A percentile compares a stretch with the other conserved stretches of the same genome.
phyloP scores from a whole-genome alignment of 2,113 vertebrate species.

The Perca flavescens region DNA sequence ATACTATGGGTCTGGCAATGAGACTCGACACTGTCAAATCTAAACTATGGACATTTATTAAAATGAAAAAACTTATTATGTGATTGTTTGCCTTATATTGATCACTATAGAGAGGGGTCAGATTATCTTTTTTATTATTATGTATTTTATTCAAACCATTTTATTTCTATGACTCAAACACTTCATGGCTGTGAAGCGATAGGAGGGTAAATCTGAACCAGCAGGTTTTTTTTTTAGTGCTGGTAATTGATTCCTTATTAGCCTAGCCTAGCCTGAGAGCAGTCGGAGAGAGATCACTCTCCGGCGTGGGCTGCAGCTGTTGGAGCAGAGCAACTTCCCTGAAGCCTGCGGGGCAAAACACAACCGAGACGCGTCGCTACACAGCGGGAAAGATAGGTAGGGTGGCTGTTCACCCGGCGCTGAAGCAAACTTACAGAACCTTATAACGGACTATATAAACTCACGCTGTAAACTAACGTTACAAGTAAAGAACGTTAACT shows the following conservation, averaged over 20 bases:
- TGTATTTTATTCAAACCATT: background rate
- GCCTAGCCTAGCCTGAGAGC: conserved; percentile 29
- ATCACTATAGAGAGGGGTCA: background rate
- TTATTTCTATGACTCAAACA: too few species aligned
- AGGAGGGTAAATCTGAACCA: conserved; percentile 11
- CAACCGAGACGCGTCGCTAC: background rate
- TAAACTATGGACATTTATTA: too few species aligned
- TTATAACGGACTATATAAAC: background rate
- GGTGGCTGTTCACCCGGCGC: background rate
- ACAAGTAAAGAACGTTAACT: background rate
- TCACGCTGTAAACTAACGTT: background rate
- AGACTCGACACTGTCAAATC: too few species aligned
- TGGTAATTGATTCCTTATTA: conserved; percentile 56
- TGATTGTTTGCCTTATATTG: background rate
- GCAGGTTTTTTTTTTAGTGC: background rate
- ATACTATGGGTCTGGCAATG: too few species aligned
- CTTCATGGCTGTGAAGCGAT: background rate
- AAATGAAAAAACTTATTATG: background rate
- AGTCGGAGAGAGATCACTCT: conserved; percentile 4
- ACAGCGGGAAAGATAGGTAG: background rate
- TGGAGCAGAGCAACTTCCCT: background rate
- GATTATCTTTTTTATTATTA: background rate
- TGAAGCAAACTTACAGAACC: background rate
- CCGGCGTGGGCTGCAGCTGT: background rate
- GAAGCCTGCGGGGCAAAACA: background rate